A percentile compares a stretch with the other conserved stretches of the same genome.
These are phyloP conservation scores for Mesopsocus fuscifrons DNA, from an alignment of 2,888 invertebrate genomes.

Conservation along the genomic window DNA sequence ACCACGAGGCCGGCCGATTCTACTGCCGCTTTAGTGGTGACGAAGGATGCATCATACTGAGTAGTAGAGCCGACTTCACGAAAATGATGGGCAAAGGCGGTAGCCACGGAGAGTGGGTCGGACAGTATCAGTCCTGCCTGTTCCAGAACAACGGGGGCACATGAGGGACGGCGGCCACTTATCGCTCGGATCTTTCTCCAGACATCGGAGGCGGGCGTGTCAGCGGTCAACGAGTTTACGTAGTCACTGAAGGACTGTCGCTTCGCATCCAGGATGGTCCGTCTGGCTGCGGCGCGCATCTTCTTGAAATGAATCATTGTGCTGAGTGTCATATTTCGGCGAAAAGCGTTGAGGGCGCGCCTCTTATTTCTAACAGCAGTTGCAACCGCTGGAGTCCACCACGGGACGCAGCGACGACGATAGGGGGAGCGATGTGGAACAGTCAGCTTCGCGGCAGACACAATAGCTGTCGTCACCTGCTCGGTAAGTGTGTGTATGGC, in stretches of 20 bases:
- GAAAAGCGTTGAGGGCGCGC: not conserved
- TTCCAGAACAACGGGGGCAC: not conserved
- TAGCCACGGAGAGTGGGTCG: not conserved
- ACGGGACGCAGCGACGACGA: not conserved
- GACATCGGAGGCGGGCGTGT: not conserved
- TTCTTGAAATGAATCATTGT: not conserved
- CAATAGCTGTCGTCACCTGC: not conserved
- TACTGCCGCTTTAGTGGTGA: not conserved
- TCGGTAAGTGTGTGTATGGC: not conserved
- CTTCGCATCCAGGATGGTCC: not conserved
- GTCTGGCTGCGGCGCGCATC: not conserved
- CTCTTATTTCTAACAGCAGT: not conserved
- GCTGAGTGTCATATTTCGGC: not conserved
- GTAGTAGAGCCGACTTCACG: not conserved
- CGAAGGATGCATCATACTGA: not conserved
- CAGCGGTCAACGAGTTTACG: not conserved
- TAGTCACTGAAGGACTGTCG: not conserved
- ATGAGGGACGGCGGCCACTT: not conserved
- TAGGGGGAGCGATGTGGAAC: not conserved
- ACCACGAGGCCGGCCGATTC: not conserved
- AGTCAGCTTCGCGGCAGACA: not conserved
- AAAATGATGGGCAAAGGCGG: not conserved
- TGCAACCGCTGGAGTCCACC: not conserved
- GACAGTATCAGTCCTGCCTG: not conserved
- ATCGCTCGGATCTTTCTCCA: constrained; percentile 1